phyloP scores from a whole-genome alignment of 2,888 invertebrate species.

The Synergus japonicus region DNA sequence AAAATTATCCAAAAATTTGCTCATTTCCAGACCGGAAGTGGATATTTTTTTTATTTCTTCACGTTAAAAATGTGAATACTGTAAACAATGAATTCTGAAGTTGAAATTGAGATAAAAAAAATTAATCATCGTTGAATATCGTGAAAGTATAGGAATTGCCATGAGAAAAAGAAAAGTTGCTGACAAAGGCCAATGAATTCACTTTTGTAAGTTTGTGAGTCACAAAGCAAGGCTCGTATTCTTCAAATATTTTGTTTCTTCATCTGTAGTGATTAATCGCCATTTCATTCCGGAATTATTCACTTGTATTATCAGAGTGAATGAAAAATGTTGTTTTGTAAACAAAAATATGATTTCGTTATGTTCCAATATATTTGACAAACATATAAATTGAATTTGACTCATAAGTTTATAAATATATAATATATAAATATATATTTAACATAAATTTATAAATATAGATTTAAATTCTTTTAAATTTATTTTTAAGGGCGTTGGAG shows the following conservation, averaged over 20 bases:
- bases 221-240: neutral
- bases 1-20: too few species aligned
- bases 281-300: constrained; percentile 33
- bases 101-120: neutral
- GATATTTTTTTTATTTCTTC: too few species aligned
- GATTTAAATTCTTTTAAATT: too few species aligned
- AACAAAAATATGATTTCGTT: neutral
- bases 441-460: too few species aligned
- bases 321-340: neutral
- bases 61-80: too few species aligned
- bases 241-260: constrained; percentile 12
- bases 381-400: too few species aligned
- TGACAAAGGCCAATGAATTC: constrained; percentile 1
- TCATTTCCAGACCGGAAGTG: too few species aligned
- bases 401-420: too few species aligned
- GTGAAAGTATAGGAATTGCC: neutral
- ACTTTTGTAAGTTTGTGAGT: neutral
- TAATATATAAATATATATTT: too few species aligned
- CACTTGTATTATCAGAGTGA: constrained; percentile 29
- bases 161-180: neutral
- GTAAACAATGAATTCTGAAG: too few species aligned
- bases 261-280: neutral
- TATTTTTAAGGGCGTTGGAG: too few species aligned
- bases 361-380: too few species aligned
- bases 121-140: neutral